phyloP scores from a whole-genome alignment of 2,113 vertebrate species.

The Oncorhynchus tshawytscha region DNA sequence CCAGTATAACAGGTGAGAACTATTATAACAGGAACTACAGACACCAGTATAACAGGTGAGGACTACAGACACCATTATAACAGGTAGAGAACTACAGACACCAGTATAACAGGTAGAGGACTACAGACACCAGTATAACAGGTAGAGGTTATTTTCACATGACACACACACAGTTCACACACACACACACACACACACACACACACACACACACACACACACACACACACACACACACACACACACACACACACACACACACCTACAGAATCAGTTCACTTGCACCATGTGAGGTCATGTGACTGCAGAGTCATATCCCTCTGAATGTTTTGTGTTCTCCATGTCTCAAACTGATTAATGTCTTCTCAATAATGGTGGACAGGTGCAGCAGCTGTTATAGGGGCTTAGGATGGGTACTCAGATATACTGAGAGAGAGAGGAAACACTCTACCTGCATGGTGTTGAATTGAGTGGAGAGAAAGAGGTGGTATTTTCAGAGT shows the following conservation, averaged over 20 bases:
- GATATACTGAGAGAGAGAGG: conserved; percentile 61
- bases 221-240: not conserved
- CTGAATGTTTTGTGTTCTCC: conserved; percentile 43
- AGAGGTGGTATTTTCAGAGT: conserved; percentile 41
- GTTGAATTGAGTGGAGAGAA: conserved; percentile 45
- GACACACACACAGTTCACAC: not conserved
- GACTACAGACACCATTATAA: too few species aligned
- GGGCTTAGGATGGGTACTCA: conserved; percentile 55
- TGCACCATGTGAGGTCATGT: conserved; percentile 25
- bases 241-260: not conserved
- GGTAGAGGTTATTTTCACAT: not conserved
- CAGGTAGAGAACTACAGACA: too few species aligned
- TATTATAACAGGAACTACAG: too few species aligned
- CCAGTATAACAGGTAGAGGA: too few species aligned
- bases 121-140: too few species aligned
- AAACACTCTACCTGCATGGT: conserved; percentile 39
- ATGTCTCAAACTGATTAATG: conserved; percentile 27
- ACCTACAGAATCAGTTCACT: conserved; percentile 11
- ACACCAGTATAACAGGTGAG: too few species aligned
- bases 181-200: too few species aligned
- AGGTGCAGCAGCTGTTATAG: conserved; percentile 72
- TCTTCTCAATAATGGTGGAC: conserved; percentile 46
- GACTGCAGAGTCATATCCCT: conserved; percentile 16
- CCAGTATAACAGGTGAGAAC: too few species aligned
- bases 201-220: not conserved